Conservation (phyloP, 2,113 vertebrate species). For the Axis porcinus region DNA sequence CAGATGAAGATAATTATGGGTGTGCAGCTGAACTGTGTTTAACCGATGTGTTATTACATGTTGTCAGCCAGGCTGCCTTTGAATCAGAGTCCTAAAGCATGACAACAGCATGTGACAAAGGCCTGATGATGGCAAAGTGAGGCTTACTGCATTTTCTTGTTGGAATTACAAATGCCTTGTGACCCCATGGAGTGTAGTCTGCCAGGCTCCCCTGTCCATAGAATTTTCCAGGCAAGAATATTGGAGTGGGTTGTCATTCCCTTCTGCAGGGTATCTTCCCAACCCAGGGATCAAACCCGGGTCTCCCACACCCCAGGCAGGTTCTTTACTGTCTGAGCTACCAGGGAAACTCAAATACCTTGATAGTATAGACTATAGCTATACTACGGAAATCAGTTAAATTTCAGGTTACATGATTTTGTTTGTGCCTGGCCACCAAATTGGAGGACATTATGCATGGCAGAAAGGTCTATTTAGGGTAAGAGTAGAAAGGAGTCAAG, state of each 20-base stretch:
- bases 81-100: neutral
- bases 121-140: neutral
- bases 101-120: neutral
- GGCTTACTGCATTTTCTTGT: neutral
- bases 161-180: neutral
- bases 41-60: neutral
- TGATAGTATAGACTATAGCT: neutral
- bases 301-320: neutral
- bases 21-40: neutral
- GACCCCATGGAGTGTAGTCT: neutral
- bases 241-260: neutral
- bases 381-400: neutral
- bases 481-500: neutral
- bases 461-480: neutral
- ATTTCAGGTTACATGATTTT: neutral
- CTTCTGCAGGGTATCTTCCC: neutral
- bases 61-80: neutral
- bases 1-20: neutral
- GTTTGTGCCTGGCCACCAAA: neutral
- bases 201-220: neutral
- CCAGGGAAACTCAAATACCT: neutral
- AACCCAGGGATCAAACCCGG: neutral
- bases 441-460: neutral
- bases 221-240: neutral
- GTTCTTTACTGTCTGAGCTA: neutral